Percentiles rank a stretch among this genome's conserved stretches.
Evolutionary conservation across 2,888 invertebrate species (phyloP).

Genomic region (Cheilosia pagana): DNA sequence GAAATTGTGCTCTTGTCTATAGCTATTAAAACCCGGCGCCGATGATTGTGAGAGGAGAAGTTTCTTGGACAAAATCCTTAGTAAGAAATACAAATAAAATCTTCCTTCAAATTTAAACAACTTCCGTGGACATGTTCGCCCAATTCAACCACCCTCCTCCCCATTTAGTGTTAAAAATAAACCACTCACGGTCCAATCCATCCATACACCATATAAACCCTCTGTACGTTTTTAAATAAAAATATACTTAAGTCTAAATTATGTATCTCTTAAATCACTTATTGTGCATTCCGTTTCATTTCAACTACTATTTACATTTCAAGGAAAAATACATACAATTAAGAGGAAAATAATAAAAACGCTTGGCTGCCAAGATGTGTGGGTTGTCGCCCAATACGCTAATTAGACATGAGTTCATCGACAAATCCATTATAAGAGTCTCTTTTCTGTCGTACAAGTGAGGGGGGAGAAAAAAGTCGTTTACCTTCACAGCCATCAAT

Average conservation of each 20-base stretch:
- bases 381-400: conserved; percentile 47
- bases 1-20: too few species aligned
- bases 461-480: conserved; percentile 21
- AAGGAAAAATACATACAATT: background rate
- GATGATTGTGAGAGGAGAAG: too few species aligned
- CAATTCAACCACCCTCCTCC: too few species aligned
- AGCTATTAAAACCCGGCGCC: too few species aligned
- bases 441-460: conserved; percentile 14
- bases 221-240: background rate
- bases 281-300: conserved; percentile 12
- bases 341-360: background rate
- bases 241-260: background rate
- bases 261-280: background rate
- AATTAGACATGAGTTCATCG: conserved; percentile 65
- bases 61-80: too few species aligned
- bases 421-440: conserved; percentile 45
- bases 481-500: conserved; percentile 24
- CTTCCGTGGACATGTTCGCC: too few species aligned
- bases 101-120: too few species aligned
- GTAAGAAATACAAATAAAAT: too few species aligned
- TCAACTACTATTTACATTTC: conserved; percentile 3
- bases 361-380: conserved; percentile 48
- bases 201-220: too few species aligned
- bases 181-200: too few species aligned
- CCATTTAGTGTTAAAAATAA: too few species aligned